Percentiles rank a stretch among this genome's conserved stretches.
These are phyloP conservation scores for Idaea aversata DNA, from an alignment of 2,888 invertebrate species.

Conservation along the genomic window DNA sequence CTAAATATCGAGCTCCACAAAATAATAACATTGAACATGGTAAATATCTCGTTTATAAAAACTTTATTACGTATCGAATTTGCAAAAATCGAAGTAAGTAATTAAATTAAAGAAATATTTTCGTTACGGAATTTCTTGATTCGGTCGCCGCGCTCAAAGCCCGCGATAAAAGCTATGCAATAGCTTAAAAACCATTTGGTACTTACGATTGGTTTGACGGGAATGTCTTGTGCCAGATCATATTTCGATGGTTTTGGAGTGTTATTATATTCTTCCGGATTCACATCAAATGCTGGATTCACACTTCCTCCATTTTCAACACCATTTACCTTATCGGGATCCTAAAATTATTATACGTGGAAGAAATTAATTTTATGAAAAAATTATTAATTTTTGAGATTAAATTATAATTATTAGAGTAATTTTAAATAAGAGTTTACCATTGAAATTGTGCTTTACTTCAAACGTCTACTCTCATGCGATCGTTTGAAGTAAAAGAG, in stretches of 20 bases:
- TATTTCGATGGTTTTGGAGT: slow-evolving; percentile 12
- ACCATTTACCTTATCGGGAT: slow-evolving; percentile 28
- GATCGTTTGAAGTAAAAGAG: not conserved
- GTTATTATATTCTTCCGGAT: slow-evolving; percentile 35
- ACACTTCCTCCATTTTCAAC: slow-evolving; percentile 35
- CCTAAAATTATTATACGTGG: slow-evolving; percentile 23
- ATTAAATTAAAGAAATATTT: no score
- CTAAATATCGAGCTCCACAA: no score
- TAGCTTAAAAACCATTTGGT: slow-evolving; percentile 5
- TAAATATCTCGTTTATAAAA: no score
- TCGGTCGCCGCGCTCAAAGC: no score
- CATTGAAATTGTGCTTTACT: slow-evolving; percentile 3
- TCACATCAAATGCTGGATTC: slow-evolving; percentile 37
- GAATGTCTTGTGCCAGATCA: not conserved
- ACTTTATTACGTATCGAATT: no score
- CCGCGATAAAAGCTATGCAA: no score
- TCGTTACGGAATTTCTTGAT: no score
- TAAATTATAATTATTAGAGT: not conserved
- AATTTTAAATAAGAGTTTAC: slow-evolving; percentile 4
- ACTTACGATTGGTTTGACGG: not conserved
- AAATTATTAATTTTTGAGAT: not conserved
- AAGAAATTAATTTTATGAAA: no score
- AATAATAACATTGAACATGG: no score
- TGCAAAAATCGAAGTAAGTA: no score
- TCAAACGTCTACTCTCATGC: not conserved